phyloP scores from a whole-genome alignment of 2,797 vertebrate genomes.

The Bucorvus abyssinicus region DNA sequence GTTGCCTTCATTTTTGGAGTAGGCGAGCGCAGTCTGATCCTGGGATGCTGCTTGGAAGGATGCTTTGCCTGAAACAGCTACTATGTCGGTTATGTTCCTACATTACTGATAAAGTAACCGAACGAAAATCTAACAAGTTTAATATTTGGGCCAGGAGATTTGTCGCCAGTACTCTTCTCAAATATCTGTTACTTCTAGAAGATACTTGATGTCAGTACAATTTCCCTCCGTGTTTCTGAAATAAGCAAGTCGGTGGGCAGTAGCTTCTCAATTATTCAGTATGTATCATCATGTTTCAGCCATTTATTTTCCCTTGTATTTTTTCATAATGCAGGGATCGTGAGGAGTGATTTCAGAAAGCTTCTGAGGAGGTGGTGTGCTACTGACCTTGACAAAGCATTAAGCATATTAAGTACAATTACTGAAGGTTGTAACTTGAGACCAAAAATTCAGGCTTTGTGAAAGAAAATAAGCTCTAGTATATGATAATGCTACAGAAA shows the following conservation, averaged over 20 bases:
- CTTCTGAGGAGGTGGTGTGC: not conserved
- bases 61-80: not conserved
- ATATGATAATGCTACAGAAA: not conserved
- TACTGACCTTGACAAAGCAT: not conserved
- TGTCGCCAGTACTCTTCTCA: not conserved
- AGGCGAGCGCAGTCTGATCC: not conserved
- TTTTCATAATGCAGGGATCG: not conserved
- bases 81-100: not conserved
- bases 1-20: conserved; percentile 45
- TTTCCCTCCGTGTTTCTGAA: not conserved
- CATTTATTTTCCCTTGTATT: not conserved
- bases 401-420: not conserved
- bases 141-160: not conserved
- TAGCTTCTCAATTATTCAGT: not conserved
- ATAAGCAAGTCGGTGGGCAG: not conserved
- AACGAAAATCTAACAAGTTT: not conserved
- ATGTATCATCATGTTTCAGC: not conserved
- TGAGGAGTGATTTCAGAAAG: not conserved
- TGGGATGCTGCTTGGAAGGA: not conserved
- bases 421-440: not conserved
- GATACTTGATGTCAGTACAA: not conserved
- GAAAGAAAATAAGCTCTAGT: not conserved
- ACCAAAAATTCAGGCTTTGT: not conserved
- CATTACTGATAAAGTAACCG: not conserved
- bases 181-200: not conserved